phyloP scores from a whole-genome alignment of 2,888 invertebrate genomes.

The Polylopha cassiicola region DNA sequence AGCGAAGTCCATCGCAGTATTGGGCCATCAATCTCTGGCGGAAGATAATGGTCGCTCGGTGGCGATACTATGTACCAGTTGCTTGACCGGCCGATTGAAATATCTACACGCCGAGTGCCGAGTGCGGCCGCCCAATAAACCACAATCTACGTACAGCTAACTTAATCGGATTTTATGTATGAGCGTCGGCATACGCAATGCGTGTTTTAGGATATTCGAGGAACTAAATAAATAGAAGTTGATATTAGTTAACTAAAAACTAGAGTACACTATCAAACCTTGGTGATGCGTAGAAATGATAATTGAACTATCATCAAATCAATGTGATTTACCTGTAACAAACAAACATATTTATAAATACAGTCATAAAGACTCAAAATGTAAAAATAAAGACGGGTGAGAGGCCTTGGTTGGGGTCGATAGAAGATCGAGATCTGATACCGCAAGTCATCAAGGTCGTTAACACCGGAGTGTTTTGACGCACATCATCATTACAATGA shows the following conservation, averaged over 20 bases:
- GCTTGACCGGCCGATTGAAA: conserved; percentile 64
- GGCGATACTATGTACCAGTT: conserved; percentile 52
- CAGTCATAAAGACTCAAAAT: conserved; percentile 8
- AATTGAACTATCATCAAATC: too few species aligned
- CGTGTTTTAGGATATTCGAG: conserved; percentile 1
- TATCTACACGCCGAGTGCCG: conserved; percentile 40
- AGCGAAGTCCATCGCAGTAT: conserved; percentile 55
- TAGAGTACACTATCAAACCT: too few species aligned
- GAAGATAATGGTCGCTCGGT: conserved; percentile 57
- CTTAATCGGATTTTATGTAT: conserved; percentile 12
- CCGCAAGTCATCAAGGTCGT: conserved; percentile 68
- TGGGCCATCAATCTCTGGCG: conserved; percentile 61
- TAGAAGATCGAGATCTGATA: conserved; percentile 49
- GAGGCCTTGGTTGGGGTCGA: conserved; percentile 43
- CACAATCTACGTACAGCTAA: conserved; percentile 5
- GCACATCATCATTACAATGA: conserved; percentile 36
- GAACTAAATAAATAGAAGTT: too few species aligned
- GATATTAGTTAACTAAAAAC: too few species aligned
- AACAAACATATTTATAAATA: conserved; percentile 21
- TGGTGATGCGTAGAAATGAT: too few species aligned
- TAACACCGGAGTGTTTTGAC: conserved; percentile 60
- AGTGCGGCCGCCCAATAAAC: conserved; percentile 30
- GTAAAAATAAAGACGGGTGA: conserved; percentile 32
- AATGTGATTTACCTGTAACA: conserved; percentile 32
- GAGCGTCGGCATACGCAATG: conserved; percentile 11